These are phyloP conservation scores for Orientallactaga sibirica DNA, from an alignment of 2,797 vertebrate species.

Conservation along the genomic window DNA sequence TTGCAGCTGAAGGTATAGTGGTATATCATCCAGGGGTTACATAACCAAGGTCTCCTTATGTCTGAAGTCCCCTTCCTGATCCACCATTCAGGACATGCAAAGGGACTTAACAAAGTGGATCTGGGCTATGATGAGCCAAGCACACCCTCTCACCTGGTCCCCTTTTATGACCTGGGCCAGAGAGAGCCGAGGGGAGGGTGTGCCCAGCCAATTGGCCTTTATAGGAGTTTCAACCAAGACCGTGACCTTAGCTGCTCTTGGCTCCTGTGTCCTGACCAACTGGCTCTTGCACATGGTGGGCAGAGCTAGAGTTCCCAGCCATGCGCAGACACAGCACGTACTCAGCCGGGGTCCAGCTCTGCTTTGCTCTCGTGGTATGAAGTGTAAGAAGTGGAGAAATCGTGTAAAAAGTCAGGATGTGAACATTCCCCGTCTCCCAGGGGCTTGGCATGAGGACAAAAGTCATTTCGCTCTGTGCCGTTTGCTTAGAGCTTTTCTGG, in stretches of 20 bases:
- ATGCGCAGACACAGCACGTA: background rate
- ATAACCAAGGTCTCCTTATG: background rate
- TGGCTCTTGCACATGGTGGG: fast-evolving
- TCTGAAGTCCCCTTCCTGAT: background rate
- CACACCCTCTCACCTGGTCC: background rate
- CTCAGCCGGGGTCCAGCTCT: background rate
- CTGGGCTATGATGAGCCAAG: background rate
- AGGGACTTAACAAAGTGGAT: background rate
- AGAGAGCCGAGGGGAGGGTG: background rate
- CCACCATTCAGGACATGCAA: background rate
- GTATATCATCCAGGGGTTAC: conserved; percentile 22
- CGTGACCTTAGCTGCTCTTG: conserved; percentile 20
- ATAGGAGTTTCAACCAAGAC: conserved; percentile 42
- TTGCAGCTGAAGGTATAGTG: background rate
- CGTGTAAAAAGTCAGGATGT: conserved; percentile 64
- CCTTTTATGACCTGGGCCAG: background rate
- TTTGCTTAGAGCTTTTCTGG: conserved; percentile 11
- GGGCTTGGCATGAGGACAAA: conserved; percentile 55
- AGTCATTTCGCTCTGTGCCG: conserved; percentile 45
- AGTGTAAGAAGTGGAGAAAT: conserved; percentile 62
- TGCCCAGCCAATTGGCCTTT: conserved; percentile 36
- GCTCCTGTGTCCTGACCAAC: background rate
- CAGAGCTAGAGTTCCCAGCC: background rate
- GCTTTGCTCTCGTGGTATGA: background rate
- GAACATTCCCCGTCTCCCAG: conserved; percentile 25